Conservation (phyloP, 2,888 invertebrate genomes). For the Punctoribates punctum region DNA sequence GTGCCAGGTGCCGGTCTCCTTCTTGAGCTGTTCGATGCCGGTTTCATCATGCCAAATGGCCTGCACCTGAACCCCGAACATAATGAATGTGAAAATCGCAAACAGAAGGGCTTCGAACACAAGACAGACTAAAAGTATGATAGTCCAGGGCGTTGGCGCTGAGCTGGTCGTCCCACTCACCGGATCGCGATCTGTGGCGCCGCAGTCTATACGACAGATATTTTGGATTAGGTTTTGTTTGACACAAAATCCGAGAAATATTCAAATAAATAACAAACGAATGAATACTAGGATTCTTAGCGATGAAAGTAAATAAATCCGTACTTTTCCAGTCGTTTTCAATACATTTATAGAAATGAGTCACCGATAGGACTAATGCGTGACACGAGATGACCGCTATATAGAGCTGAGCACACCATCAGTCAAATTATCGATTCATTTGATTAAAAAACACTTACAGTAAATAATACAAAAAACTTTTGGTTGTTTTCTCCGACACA, state of each 20-base stretch:
- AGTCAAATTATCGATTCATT: not conserved
- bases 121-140: slow-evolving; percentile 81
- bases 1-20: slow-evolving; percentile 84
- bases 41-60: slow-evolving; percentile 99
- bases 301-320: slow-evolving; percentile 43
- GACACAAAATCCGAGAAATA: not conserved
- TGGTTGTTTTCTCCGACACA: slow-evolving; percentile 99
- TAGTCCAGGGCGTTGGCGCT: slow-evolving; percentile 92
- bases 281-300: slow-evolving; percentile 26
- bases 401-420: slow-evolving; percentile 69
- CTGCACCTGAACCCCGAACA: slow-evolving; percentile 92
- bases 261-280: slow-evolving; percentile 21
- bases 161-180: slow-evolving; percentile 68
- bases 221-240: not conserved
- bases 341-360: slow-evolving; percentile 90
- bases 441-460: slow-evolving; percentile 64
- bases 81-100: slow-evolving; percentile 94
- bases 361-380: slow-evolving; percentile 81
- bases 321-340: slow-evolving; percentile 79
- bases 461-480: slow-evolving; percentile 97
- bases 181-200: slow-evolving; percentile 30
- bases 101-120: slow-evolving; percentile 92
- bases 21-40: slow-evolving; percentile 94
- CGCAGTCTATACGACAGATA: slow-evolving; percentile 20
- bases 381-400: slow-evolving; percentile 95